Conservation (phyloP, 2,797 vertebrate species). For the Sebastes cheni region DNA sequence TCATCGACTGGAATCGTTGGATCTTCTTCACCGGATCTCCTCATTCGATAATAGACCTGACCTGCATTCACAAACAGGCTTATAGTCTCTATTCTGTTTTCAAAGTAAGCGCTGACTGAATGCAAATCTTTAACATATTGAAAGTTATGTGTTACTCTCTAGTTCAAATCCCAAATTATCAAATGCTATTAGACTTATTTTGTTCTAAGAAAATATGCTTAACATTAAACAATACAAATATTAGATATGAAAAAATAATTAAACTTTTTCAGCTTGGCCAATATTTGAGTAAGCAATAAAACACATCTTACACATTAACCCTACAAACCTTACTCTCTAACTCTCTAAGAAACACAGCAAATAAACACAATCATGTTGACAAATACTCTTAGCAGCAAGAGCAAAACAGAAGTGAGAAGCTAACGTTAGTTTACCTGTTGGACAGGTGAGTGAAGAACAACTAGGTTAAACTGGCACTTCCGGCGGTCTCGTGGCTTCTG, state of each 20-base stretch:
- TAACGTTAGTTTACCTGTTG: too few relatives aligned
- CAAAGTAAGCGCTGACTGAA: neutral
- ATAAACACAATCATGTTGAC: neutral
- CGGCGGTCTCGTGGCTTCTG: too few relatives aligned
- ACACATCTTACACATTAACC: fast-evolving
- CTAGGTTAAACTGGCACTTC: too few relatives aligned
- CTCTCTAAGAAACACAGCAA: too few relatives aligned
- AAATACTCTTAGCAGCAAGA: neutral
- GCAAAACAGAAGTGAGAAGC: too few relatives aligned
- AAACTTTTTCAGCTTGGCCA: too few relatives aligned
- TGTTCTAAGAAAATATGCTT: neutral
- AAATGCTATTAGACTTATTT: too few relatives aligned
- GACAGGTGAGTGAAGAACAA: too few relatives aligned
- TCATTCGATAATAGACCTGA: neutral
- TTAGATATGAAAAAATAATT: neutral
- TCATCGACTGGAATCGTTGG: neutral
- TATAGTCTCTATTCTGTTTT: neutral
- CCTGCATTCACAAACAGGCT: neutral
- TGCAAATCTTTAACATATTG: neutral
- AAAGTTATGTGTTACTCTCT: too few relatives aligned
- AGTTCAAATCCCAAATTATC: too few relatives aligned
- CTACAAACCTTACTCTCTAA: neutral
- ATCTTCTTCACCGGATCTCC: neutral
- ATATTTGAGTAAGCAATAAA: neutral
- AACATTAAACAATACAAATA: neutral